Evolutionary conservation across 1,140 invertebrate genomes (phyloP).

Genomic region (Papilio helenus): DNA sequence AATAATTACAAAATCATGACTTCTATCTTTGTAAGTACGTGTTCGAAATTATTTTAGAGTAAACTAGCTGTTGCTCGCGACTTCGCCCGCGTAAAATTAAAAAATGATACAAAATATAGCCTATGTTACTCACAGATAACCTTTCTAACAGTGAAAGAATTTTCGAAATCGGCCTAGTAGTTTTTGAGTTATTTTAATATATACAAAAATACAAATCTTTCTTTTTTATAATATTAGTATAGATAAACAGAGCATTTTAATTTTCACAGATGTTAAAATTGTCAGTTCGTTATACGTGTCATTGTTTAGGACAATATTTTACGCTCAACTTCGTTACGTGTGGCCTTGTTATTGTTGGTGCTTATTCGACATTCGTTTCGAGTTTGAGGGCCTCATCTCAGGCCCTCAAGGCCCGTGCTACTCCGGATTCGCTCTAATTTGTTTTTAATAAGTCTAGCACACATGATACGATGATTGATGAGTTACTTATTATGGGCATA

Average conservation of each 20-base stretch:
- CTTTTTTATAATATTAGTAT: no score
- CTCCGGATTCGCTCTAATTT: slow-evolving; percentile 50
- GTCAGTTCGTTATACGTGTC: background rate
- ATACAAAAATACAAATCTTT: no score
- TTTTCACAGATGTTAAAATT: background rate
- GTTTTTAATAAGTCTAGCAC: slow-evolving; percentile 55
- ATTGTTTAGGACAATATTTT: background rate
- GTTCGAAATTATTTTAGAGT: no score
- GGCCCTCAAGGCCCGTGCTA: slow-evolving; percentile 39
- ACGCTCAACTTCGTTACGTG: background rate
- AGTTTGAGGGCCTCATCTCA: slow-evolving; percentile 42
- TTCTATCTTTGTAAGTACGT: no score
- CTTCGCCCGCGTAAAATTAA: no score
- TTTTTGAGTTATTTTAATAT: no score
- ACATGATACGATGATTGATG: slow-evolving; percentile 51
- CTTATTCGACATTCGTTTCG: slow-evolving; percentile 14
- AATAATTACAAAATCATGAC: no score
- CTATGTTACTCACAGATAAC: no score
- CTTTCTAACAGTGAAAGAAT: no score
- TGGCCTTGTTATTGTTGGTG: slow-evolving; percentile 17
- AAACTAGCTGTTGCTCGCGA: no score
- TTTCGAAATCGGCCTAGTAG: no score
- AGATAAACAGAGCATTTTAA: background rate
- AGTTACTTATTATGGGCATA: slow-evolving; percentile 9
- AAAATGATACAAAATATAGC: no score